Evolutionary conservation across 2,113 vertebrate genomes (phyloP), one percentile per base, ranked within the genome.

Genomic region (Amphiprion percula): DNA sequence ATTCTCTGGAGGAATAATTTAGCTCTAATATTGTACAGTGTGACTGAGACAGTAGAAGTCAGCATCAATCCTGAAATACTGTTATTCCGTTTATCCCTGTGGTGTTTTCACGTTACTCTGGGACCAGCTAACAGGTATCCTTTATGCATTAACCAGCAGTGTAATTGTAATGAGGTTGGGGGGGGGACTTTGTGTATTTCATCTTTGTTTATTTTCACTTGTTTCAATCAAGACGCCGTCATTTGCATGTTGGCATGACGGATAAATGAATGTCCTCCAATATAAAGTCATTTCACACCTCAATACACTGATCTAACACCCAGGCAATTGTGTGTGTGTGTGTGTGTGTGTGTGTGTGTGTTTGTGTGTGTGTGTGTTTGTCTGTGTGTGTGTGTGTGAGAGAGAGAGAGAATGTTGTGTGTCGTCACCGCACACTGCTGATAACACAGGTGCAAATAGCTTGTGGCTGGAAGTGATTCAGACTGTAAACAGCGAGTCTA

Each of bases 261-360:
- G 41, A 84, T 71, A 56, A 84, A 74, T 4, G 11, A 76, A 68
- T 71, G 60, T 84, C 61, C 47, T 71, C 61, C 39, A 79, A 80
- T 66, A 56, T 70, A 69, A 83, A 69, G 53, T 69, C 5, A 84
- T 84, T 87, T 84, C 81, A 78, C 69, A 84, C 74, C 61, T 74
- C 81, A 70, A 50, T 70, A 77, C 52, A 50, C 77, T 49, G 73
- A 77, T 77, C 41, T 56, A 50, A 64, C 3, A 0, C 7, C 8
- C 21, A 33, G 46, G 61, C 1, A 46, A 33, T 3, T 4, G 39
- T 21, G 17, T 68, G 21, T 39, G 59, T 16, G 44, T 46, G 3
- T 44, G 71, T 65, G 68, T 58, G 24, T 76, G 37, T 39, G 37
- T 4, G 21, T 21, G 37, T 0, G 5, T 4, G 5, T 21, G 21